Percentiles rank a stretch among this genome's conserved stretches.
Evolutionary conservation across 2,797 vertebrate species (phyloP).

Genomic region (Euphonia xanthogaster): DNA sequence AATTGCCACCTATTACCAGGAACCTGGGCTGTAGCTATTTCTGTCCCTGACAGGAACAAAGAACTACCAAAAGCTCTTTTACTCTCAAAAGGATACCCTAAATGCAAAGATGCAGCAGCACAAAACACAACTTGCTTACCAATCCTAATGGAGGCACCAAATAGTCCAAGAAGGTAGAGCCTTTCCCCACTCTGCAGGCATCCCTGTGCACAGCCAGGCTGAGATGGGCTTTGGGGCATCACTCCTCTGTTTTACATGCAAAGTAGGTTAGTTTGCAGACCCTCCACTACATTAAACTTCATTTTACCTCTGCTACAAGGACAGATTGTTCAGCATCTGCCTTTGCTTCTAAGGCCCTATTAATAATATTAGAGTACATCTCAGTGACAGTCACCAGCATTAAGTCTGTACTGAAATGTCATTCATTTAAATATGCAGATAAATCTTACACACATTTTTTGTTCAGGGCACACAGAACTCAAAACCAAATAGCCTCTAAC

Average conservation of each 20-base stretch:
- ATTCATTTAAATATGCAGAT: not conserved
- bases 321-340: not conserved
- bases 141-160: not conserved
- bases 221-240: not conserved
- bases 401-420: not conserved
- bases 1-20: not conserved
- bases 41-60: not conserved
- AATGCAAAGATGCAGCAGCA: not conserved
- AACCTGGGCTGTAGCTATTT: not conserved
- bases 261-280: not conserved
- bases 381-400: not conserved
- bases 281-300: not conserved
- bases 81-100: not conserved
- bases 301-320: not conserved
- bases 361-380: not conserved
- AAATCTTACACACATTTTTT: not conserved
- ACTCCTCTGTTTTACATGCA: not conserved
- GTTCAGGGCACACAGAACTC: not conserved
- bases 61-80: not conserved
- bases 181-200: not conserved
- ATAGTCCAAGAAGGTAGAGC: fast-evolving
- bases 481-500: not conserved
- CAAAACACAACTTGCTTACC: not conserved
- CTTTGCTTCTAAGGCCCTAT: not conserved
- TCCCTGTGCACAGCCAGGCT: not conserved